These are phyloP conservation scores for Apis laboriosa DNA, from an alignment of 1,140 invertebrate genomes.

Conservation along the genomic window DNA sequence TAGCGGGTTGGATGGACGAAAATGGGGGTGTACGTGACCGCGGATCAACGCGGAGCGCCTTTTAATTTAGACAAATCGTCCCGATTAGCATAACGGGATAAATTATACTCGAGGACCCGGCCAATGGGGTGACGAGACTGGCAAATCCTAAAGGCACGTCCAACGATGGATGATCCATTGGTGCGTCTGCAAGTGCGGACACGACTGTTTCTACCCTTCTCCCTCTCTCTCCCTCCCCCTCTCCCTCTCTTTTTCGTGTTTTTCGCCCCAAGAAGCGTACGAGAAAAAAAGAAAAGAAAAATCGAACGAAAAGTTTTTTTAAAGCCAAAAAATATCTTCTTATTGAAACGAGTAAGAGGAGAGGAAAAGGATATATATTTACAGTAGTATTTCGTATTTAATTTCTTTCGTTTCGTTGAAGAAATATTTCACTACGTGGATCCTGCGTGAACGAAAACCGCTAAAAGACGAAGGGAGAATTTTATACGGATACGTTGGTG, in stretches of 20 bases:
- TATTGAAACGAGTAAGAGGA: too few species aligned
- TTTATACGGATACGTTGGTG: not conserved
- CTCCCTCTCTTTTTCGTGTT: not conserved
- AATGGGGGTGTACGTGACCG: constrained; percentile 45
- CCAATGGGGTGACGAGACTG: constrained; percentile 57
- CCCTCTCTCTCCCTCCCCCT: too few species aligned
- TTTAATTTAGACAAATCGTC: constrained; percentile 83
- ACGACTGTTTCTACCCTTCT: constrained; percentile 36
- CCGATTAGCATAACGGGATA: constrained; percentile 82
- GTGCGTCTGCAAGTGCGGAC: constrained; percentile 41
- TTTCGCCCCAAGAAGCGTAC: not conserved
- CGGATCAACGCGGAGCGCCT: constrained; percentile 71
- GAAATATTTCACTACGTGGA: not conserved
- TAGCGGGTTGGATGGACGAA: constrained; percentile 22
- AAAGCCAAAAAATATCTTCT: too few species aligned
- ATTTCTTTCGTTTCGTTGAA: too few species aligned
- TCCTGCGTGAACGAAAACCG: not conserved
- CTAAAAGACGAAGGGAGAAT: not conserved
- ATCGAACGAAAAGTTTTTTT: too few species aligned
- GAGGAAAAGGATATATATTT: too few species aligned
- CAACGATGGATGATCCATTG: constrained; percentile 61
- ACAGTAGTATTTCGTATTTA: too few species aligned
- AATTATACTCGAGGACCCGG: constrained; percentile 74
- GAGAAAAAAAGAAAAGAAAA: too few species aligned
- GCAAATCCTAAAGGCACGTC: constrained; percentile 26